A percentile compares a stretch with the other conserved stretches of the same genome.
Evolutionary conservation across 30 jellyfish, hydroid and myxozoan species (phyloP).

Genomic region (Hydractinia symbiolongicarpus): DNA sequence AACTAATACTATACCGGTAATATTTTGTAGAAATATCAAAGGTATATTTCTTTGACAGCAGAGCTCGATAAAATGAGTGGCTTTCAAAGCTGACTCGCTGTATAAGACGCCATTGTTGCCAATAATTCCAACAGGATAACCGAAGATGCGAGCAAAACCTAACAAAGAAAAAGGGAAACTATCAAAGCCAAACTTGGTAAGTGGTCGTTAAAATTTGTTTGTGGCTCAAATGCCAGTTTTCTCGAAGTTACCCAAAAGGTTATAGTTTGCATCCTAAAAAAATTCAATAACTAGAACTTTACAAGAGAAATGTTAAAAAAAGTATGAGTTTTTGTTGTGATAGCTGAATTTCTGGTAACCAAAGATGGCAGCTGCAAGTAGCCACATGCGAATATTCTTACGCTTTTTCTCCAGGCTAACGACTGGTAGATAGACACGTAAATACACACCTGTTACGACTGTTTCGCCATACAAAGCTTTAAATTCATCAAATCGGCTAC

Average conservation of each 20-base stretch:
- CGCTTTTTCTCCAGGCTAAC: no score
- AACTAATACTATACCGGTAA: conserved; percentile 50
- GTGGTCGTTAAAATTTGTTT: no score
- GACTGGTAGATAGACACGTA: no score
- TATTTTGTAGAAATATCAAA: conserved; percentile 75
- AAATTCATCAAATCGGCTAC: conserved; percentile 82
- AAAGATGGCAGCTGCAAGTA: no score
- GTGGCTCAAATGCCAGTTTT: no score
- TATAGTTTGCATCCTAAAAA: no score
- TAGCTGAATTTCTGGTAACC: no score
- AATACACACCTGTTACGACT: conserved; percentile 66
- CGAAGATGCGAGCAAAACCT: conserved; percentile 85
- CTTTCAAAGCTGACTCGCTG: conserved; percentile 93
- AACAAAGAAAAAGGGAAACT: not conserved
- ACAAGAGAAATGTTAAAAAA: no score
- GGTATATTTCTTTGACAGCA: conserved; percentile 95
- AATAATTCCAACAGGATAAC: conserved; percentile 92
- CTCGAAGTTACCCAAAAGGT: no score
- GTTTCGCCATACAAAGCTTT: conserved; percentile 87
- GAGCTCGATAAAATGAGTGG: conserved; percentile 86
- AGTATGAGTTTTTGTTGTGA: no score
- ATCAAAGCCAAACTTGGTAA: not conserved
- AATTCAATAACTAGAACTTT: no score
- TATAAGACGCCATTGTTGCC: conserved; percentile 91
- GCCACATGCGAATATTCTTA: no score